Conservation (phyloP, 2,888 invertebrate genomes). For the Apotomis capreana region DNA sequence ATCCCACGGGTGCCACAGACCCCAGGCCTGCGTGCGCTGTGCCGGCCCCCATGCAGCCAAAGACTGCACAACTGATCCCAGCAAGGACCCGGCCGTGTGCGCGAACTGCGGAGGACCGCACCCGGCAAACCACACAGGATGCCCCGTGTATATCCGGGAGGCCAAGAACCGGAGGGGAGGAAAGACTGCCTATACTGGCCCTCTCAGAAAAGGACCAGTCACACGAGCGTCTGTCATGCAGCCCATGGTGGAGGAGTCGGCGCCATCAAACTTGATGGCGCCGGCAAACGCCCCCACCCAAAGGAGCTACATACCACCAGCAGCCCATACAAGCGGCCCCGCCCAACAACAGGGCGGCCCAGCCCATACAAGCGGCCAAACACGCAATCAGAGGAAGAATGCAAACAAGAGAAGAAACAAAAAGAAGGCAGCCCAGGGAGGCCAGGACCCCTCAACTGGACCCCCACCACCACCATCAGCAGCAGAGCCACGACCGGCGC, state of each 20-base stretch:
- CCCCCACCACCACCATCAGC: too few species aligned
- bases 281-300: not conserved
- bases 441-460: too few species aligned
- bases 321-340: not conserved
- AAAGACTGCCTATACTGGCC: not conserved
- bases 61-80: not conserved
- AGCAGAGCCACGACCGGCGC: too few species aligned
- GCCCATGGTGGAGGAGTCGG: too few species aligned
- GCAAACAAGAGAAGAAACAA: not conserved
- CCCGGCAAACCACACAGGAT: slow-evolving; percentile 1
- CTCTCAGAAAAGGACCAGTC: not conserved
- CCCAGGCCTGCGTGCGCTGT: slow-evolving; percentile 5
- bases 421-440: not conserved
- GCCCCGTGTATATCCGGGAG: not conserved
- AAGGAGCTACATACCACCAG: not conserved
- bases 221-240: not conserved
- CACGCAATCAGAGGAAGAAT: not conserved
- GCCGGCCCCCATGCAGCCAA: not conserved
- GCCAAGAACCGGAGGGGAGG: not conserved
- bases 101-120: slow-evolving; percentile 4
- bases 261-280: too few species aligned
- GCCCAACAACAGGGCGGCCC: slow-evolving; percentile 18
- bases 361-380: not conserved
- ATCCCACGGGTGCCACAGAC: slow-evolving; percentile 13
- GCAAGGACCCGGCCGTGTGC: not conserved